Percentiles rank a stretch among this genome's conserved stretches.
These are phyloP conservation scores for Dryadula phaetusa DNA, from an alignment of 2,888 invertebrate genomes.

Conservation along the genomic window DNA sequence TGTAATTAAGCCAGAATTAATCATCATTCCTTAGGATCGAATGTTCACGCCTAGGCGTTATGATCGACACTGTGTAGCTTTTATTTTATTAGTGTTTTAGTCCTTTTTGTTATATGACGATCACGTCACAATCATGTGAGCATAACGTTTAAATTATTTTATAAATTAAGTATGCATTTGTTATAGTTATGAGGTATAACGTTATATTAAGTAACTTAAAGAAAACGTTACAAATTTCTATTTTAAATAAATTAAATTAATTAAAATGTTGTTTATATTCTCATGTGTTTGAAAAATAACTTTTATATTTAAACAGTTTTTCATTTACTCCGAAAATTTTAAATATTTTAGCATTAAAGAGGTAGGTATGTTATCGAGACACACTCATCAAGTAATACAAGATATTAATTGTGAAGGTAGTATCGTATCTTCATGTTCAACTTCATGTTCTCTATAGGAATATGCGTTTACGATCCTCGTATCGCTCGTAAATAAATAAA, in stretches of 20 bases:
- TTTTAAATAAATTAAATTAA: neutral
- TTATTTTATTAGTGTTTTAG: constrained; percentile 23
- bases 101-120: neutral
- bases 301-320: neutral
- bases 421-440: constrained; percentile 24
- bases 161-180: neutral
- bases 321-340: neutral
- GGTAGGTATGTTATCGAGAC: neutral
- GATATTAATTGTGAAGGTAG: constrained; percentile 19
- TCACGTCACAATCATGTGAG: no score
- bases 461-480: constrained; percentile 34
- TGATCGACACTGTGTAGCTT: constrained; percentile 58
- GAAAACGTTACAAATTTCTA: neutral
- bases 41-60: constrained; percentile 73
- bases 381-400: constrained; percentile 4
- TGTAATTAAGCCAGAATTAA: constrained; percentile 79
- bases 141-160: neutral
- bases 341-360: neutral
- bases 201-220: neutral
- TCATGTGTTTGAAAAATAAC: neutral
- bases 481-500: constrained; percentile 79
- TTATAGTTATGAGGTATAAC: neutral
- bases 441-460: constrained; percentile 19
- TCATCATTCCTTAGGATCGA: constrained; percentile 59
- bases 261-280: neutral